phyloP scores from a whole-genome alignment of 2,113 vertebrate genomes.

The Tragulus kanchil region DNA sequence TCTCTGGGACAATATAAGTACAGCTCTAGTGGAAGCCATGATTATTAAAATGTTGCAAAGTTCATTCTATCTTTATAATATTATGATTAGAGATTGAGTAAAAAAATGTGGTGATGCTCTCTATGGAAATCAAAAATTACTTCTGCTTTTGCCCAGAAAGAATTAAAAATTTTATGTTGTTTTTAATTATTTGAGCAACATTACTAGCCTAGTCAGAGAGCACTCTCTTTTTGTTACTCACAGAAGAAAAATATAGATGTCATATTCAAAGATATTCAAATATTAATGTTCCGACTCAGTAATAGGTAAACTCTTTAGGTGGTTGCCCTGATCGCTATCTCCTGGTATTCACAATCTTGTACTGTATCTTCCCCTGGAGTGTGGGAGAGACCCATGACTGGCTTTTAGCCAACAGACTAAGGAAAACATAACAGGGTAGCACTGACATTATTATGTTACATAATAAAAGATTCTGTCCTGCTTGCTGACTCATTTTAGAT shows the following conservation, averaged over 20 bases:
- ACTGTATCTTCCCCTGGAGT: neutral
- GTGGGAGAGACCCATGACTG: neutral
- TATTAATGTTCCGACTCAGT: neutral
- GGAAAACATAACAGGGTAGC: neutral
- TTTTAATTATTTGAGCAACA: constrained; percentile 35
- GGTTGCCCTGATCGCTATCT: neutral
- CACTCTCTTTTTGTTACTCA: neutral
- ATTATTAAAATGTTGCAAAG: neutral
- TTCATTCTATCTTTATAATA: neutral
- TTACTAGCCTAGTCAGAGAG: neutral
- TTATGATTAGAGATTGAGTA: neutral
- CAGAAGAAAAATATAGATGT: neutral
- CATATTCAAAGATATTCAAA: neutral
- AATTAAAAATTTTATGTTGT: neutral
- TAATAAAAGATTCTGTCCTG: neutral
- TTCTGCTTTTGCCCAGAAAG: neutral
- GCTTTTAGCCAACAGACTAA: neutral
- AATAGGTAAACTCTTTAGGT: neutral
- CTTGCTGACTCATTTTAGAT: neutral
- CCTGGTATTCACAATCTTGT: neutral
- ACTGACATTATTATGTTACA: neutral
- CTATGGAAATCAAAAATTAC: neutral
- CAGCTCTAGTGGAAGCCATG: neutral
- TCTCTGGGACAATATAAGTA: neutral
- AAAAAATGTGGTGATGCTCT: neutral